Evolutionary conservation across 2,797 vertebrate species (phyloP).

Genomic region (Saxicola maurus): DNA sequence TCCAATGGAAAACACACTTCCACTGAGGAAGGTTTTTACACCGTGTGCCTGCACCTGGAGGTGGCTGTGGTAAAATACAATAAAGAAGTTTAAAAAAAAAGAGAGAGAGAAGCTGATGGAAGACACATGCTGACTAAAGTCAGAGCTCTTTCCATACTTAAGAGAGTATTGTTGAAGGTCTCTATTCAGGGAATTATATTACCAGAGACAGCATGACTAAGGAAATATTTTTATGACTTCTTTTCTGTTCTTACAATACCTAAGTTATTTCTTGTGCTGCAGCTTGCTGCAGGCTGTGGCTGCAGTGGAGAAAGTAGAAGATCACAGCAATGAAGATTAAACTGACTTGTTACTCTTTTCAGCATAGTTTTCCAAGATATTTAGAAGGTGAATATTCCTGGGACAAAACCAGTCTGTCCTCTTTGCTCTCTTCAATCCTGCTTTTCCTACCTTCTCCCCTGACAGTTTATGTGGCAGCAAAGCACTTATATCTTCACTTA

Average conservation of each 20-base stretch:
- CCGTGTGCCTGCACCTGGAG: neutral
- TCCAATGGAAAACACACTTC: neutral
- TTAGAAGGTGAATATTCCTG: neutral
- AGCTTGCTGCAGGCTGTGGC: neutral
- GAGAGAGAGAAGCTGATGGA: neutral
- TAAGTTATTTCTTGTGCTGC: neutral
- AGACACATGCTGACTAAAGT: neutral
- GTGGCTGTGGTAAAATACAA: neutral
- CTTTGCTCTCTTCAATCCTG: neutral
- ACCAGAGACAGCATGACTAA: neutral
- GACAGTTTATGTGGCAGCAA: neutral
- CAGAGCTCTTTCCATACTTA: neutral
- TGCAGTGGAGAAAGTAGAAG: neutral
- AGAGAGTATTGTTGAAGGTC: neutral
- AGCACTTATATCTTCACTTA: neutral
- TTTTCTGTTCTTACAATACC: conserved; percentile 2
- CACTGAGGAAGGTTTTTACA: neutral
- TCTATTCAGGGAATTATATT: neutral
- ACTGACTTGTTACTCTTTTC: neutral
- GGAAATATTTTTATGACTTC: neutral
- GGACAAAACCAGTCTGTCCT: neutral
- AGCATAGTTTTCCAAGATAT: neutral
- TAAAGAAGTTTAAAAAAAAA: neutral
- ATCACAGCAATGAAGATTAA: neutral
- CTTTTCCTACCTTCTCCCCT: neutral